Evolutionary conservation across 1,140 invertebrate genomes (phyloP), one percentile per base, ranked within the genome.

Genomic region (Leptopilina boulardi): DNA sequence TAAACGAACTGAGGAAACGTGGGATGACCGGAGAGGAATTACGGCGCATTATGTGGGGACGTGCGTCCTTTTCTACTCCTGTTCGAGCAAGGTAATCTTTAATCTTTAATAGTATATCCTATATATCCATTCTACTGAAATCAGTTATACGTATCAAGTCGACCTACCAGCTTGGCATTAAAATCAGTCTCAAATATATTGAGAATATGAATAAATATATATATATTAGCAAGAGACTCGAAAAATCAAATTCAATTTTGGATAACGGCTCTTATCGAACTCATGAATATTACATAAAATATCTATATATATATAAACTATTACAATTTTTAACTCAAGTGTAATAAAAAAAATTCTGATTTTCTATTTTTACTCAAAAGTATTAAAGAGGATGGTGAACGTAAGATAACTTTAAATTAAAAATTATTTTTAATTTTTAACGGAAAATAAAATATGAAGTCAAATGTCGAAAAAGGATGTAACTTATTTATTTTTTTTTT

Each of bases 21-120:
- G 95, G 94, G 42, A 95, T 97, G 91, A 97, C 95, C 23, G 97
- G 97, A 10, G 96, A 98, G 89, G 94, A 97, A 87, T 92, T 98
- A 88, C 90, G 96, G 1, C 92, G 94, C 51, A 92, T 97, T 30
- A 97, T 98, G 96, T 98, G 97, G 97, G 96, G 96, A 41, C 92
- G 96, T 19, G 95, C 94, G 38, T 96, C 95, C 1, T 95, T 97
- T 75, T 96, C 95, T n/a, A 97, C 96, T 26, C 96, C 96, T 8
- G 94, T 95, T 13, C 95, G 96, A 90, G 89, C 91, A 76, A 93
- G 93, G 93, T 94, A 91, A 92, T 84, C 80, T 80, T 83, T 83
- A 83, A 80, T 83, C 80, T 83, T 74, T 82, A 83, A 79, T 83
- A 80, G 73, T 71, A 76, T 79, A 83, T 78, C 80, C 80, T 81